Base-by-base conservation (phyloP, 1,140 invertebrate species). In the Nebria ingens region DNA sequence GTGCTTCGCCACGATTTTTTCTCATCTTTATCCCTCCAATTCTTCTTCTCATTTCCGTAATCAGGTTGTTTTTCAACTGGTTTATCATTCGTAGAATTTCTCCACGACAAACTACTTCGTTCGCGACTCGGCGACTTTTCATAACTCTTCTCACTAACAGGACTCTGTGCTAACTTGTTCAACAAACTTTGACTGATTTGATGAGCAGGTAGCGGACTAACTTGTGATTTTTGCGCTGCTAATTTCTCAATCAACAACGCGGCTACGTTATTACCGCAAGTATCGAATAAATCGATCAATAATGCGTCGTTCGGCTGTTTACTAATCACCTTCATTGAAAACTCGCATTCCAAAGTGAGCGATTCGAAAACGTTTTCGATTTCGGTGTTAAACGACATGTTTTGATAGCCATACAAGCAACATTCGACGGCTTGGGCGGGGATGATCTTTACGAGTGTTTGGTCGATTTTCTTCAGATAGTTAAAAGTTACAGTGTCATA, bases 351-450 rank as follows among this genome's bases (percentile, higher is more conserved):
- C 2, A 76, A 60, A 2, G 73, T 69, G 2, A 76, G 56, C 42
- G 61, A 61, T 61, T 79, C 76, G 53, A 81, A 72, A 20, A 69
- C 61, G 23, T 64, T 65, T 21, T 69, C 64, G 2, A 75, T 40
- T 55, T 72, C 68, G 15, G 64, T 55, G 59, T 68, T 68, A 0
- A 59, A 45, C n/a, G 61, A 56, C 56, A 69, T 65, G 12, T 68
- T 68, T 56, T 79, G 73, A 58, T 76, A 78, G 19, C 75, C 79
- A 56, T 72, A 74, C 1, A 88, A 67, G 21, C 79, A 76, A 72
- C 91, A 93, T 64, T 81, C 80, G 59, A 91, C 76, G 0, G 87
- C 89, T 70, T 90, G 88, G 0, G 82, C 78, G 21, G 79, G 78
- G 42, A 87, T 68, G 45, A 71, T 68, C 19, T 69, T 72, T 9